Conservation (phyloP, 2,113 vertebrate species). For the Engystomops pustulosus region DNA sequence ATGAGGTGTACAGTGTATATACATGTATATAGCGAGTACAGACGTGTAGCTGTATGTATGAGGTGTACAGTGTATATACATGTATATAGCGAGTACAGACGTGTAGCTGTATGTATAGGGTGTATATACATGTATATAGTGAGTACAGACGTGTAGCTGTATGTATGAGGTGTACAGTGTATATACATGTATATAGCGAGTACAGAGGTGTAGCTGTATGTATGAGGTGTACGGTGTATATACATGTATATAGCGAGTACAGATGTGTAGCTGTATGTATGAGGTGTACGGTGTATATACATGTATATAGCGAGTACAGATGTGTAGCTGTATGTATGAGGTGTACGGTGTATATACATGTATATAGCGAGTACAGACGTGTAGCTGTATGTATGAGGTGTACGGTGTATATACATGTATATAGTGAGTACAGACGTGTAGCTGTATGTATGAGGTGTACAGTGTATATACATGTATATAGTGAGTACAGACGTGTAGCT, state of each 20-base stretch:
- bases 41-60: too few species aligned
- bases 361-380: neutral
- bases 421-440: neutral
- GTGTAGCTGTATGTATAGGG: neutral
- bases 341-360: neutral
- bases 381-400: too few species aligned
- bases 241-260: neutral
- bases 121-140: neutral
- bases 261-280: too few species aligned
- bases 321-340: neutral
- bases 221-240: neutral
- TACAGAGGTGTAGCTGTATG: neutral
- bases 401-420: too few species aligned
- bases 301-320: neutral
- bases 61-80: too few species aligned
- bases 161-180: too few species aligned
- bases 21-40: neutral
- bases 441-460: neutral
- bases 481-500: neutral
- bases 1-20: neutral
- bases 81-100: neutral
- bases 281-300: too few species aligned
- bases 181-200: too few species aligned
- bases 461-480: neutral
- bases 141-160: neutral